Conservation (phyloP, 1,140 invertebrate species). For the Eurosta solidaginis region DNA sequence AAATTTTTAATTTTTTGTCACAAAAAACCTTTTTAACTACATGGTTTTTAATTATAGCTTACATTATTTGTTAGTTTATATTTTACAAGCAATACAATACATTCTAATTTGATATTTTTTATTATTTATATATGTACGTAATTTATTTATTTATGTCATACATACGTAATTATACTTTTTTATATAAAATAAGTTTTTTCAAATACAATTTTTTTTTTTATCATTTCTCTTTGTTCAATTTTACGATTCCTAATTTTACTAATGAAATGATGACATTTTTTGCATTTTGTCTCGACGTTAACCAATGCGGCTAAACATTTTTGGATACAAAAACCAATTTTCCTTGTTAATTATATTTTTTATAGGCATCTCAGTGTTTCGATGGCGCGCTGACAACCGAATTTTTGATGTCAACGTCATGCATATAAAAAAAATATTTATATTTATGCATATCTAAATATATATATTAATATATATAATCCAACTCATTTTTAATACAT, state of each 20-base stretch:
- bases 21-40: too few relatives aligned
- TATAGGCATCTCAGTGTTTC: constrained; percentile 29
- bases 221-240: background rate
- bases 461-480: background rate
- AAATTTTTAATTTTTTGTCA: too few relatives aligned
- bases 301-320: constrained; percentile 30
- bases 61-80: too few relatives aligned
- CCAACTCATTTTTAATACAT: constrained; percentile 15
- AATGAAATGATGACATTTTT: constrained; percentile 40
- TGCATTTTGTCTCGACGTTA: constrained; percentile 50
- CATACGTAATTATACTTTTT: background rate
- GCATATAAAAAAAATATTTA: constrained; percentile 3
- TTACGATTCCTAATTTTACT: constrained; percentile 12
- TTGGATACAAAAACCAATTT: constrained; percentile 28
- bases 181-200: background rate
- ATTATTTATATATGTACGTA: background rate
- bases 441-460: background rate
- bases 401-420: constrained; percentile 38
- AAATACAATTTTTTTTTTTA: background rate
- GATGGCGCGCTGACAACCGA: constrained; percentile 31
- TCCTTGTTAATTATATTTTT: constrained; percentile 12
- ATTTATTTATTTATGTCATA: background rate
- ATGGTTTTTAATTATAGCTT: too few relatives aligned
- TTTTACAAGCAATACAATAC: too few relatives aligned
- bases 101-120: too few relatives aligned